These are phyloP conservation scores for rabbit (Oryctolagus cuniculus) DNA, from an alignment of 2,113 vertebrate species.

Conservation along the genomic window DNA sequence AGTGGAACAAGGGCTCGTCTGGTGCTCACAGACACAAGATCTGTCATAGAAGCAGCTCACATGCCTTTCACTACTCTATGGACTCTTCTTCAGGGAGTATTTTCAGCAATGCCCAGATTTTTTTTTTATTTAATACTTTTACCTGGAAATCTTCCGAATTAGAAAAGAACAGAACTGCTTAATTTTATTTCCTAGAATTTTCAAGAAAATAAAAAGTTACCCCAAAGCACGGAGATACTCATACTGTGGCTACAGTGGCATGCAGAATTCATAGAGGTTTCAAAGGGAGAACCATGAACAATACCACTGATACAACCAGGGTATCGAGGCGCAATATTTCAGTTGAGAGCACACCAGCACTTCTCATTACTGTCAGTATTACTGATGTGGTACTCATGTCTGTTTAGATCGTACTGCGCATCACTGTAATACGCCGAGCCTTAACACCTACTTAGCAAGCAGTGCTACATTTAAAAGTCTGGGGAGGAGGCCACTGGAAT, in stretches of 20 bases:
- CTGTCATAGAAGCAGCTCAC: neutral
- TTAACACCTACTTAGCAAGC: neutral
- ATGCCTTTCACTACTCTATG: neutral
- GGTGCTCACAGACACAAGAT: neutral
- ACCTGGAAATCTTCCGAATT: slow-evolving; percentile 26
- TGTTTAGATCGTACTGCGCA: neutral
- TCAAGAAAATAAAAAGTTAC: slow-evolving; percentile 31
- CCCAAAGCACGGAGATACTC: neutral
- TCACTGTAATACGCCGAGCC: neutral
- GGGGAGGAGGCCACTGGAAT: neutral
- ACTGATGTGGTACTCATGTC: neutral
- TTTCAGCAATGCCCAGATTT: slow-evolving; percentile 12
- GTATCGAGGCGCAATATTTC: neutral
- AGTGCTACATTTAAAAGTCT: slow-evolving; percentile 13
- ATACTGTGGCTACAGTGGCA: neutral
- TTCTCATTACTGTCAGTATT: neutral
- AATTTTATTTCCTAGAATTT: slow-evolving; percentile 42
- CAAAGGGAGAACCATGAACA: neutral
- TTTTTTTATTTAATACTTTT: slow-evolving; percentile 24
- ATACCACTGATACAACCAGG: neutral
- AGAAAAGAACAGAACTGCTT: slow-evolving; percentile 7
- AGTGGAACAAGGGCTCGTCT: neutral
- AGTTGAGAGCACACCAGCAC: neutral
- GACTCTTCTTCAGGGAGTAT: neutral
- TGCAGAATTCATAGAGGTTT: neutral